phyloP scores from a whole-genome alignment of 2,888 invertebrate species.

The Monopis laevigella region DNA sequence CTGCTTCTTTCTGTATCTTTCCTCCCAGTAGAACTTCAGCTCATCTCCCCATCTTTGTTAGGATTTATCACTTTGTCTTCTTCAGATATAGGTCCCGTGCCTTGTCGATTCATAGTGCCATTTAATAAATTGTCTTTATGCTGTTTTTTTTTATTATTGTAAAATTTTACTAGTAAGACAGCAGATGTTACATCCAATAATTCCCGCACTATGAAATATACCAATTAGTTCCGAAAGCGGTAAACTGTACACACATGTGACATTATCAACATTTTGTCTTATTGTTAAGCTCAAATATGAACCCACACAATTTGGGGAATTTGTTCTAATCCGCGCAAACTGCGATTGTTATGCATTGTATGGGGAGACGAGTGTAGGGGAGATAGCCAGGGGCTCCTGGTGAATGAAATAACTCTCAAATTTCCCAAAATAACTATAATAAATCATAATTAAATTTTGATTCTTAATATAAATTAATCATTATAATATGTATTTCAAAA shows the following conservation, averaged over 20 bases:
- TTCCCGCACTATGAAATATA: conserved; percentile 51
- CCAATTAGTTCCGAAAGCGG: conserved; percentile 64
- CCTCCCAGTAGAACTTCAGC: too few species aligned
- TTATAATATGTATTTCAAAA: too few species aligned
- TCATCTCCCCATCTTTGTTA: too few species aligned
- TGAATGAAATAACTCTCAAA: conserved; percentile 40
- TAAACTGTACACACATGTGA: conserved; percentile 58
- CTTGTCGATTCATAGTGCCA: too few species aligned
- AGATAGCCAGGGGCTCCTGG: conserved; percentile 27
- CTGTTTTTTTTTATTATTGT: too few species aligned
- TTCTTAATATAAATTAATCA: too few species aligned
- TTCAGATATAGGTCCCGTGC: too few species aligned
- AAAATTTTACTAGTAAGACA: too few species aligned
- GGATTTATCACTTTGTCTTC: too few species aligned
- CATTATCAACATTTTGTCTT: conserved; percentile 61
- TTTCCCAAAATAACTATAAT: conserved; percentile 27
- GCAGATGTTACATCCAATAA: conserved; percentile 57
- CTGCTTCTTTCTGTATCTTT: too few species aligned
- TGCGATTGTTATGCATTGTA: conserved; percentile 55
- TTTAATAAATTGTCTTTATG: too few species aligned
- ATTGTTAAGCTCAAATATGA: conserved; percentile 59
- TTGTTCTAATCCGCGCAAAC: conserved; percentile 57
- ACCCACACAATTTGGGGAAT: conserved; percentile 64
- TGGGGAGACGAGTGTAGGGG: conserved; percentile 36
- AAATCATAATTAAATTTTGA: too few species aligned